Base-by-base conservation (phyloP, 1,140 invertebrate genomes). In the Danaus plexippus region DNA sequence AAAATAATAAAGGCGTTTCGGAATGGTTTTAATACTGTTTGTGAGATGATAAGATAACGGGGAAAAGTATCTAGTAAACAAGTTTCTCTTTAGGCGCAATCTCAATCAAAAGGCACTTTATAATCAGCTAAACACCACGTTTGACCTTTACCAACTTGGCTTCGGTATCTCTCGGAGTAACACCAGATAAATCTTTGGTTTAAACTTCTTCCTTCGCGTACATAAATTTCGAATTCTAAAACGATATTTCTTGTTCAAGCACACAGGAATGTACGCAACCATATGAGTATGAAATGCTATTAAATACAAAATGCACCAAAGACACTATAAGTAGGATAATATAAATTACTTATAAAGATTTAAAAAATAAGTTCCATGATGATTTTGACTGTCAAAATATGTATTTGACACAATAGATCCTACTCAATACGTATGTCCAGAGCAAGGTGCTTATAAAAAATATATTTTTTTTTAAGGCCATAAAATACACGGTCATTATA, bases 211-310 rank as follows among this genome's bases (percentile, higher is more conserved):
- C 56, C 54, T 61, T 59, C 51, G 69, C 57, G 69, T 74, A 73
- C 71, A 80, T 85, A 83, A 85, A 81, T 81, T 67, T 59, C 61
- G 59, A 67, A 64, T 69, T 60, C 71, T 76, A 72, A 71, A 79
- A 71, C 69, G 68, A 64, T 71, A 68, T 75, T 72, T 59, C 70
- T 72, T 72, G 70, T 58, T 47, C 47, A 61, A 62, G 50, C 59
- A 62, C 49, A 55, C 45, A 74, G 72, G 22, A 63, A 57, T 60
- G 59, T 76, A 70, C 69, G 70, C 71, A 74, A 72, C 64, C 55
- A 75, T 32, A 32, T 32, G 22, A 6, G 22, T 32, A 32, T 32
- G 5, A 32, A 32, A 32, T 32, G 22, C 22, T 32, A 6, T 32
- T 32, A 32, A 2, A 2, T 32, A 32, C 22, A 32, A 32, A 32